phyloP scores from a whole-genome alignment of 2,888 invertebrate species.

The Synergus umbraculus region DNA sequence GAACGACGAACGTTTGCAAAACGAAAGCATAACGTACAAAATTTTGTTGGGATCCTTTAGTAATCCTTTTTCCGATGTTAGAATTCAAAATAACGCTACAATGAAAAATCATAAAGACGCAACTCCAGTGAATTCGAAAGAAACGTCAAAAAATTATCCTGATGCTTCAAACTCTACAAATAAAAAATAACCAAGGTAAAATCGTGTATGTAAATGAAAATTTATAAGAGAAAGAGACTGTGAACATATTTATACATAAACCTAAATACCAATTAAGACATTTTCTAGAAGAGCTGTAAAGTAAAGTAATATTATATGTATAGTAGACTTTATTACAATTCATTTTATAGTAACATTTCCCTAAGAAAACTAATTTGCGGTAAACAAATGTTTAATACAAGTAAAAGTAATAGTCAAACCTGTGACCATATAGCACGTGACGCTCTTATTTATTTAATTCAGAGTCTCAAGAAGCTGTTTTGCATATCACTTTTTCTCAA shows the following conservation, averaged over 20 bases:
- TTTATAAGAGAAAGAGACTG: background rate
- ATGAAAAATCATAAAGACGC: background rate
- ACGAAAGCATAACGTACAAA: constrained; percentile 7
- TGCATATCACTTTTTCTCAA: constrained; percentile 61
- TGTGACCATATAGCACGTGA: background rate
- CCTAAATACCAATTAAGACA: constrained; percentile 13
- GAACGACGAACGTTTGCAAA: constrained; percentile 25
- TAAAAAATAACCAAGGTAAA: background rate
- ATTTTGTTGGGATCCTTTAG: constrained; percentile 3
- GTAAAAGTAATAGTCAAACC: constrained; percentile 12
- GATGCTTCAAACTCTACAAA: background rate
- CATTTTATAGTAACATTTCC: constrained; percentile 6
- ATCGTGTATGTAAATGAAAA: background rate
- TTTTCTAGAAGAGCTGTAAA: background rate
- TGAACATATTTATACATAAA: constrained; percentile 8
- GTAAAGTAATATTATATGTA: constrained; percentile 20
- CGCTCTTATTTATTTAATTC: constrained; percentile 15
- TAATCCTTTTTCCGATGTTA: background rate
- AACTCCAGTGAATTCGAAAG: background rate
- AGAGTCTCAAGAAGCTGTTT: constrained; percentile 15
- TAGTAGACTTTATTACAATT: constrained; percentile 32
- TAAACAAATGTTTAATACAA: constrained; percentile 23
- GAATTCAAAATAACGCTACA: background rate
- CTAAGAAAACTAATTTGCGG: constrained; percentile 2
- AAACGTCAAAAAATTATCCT: background rate